Evolutionary conservation across 2,797 vertebrate species (phyloP).

Genomic region (Buceros bicornis): DNA sequence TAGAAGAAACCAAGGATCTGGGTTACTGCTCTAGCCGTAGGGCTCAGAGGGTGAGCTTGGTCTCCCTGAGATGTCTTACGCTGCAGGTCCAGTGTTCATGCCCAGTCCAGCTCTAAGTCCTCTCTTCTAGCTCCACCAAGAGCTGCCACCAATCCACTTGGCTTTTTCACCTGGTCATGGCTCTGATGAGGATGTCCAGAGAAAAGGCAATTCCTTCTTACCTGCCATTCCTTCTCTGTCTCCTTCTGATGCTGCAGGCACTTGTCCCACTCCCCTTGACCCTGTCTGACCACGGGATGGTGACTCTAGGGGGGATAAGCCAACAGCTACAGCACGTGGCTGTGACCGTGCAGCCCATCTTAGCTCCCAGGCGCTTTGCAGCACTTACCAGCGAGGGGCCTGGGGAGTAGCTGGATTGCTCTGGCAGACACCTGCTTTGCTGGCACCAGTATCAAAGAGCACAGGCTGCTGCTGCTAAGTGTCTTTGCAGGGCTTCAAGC

Average conservation of each 20-base stretch:
- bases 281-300: not conserved
- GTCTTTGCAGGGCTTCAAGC: slow-evolving; percentile 15
- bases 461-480: slow-evolving; percentile 7
- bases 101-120: not conserved
- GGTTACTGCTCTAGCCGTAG: not conserved
- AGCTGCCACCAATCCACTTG: not conserved
- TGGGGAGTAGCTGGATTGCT: not conserved
- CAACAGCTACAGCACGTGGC: not conserved
- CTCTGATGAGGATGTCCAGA: not conserved
- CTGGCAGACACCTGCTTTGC: slow-evolving; percentile 14
- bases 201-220: not conserved
- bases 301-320: not conserved
- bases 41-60: not conserved
- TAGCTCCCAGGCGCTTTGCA: not conserved
- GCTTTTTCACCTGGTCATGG: not conserved
- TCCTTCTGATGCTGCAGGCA: not conserved
- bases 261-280: not conserved
- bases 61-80: not conserved
- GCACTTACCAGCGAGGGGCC: not conserved
- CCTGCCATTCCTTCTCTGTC: not conserved
- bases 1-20: not conserved
- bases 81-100: not conserved
- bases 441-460: slow-evolving; percentile 39
- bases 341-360: not conserved
- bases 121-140: not conserved